These are phyloP conservation scores for Sturnus vulgaris DNA, from an alignment of 2,113 vertebrate genomes.

Conservation along the genomic window DNA sequence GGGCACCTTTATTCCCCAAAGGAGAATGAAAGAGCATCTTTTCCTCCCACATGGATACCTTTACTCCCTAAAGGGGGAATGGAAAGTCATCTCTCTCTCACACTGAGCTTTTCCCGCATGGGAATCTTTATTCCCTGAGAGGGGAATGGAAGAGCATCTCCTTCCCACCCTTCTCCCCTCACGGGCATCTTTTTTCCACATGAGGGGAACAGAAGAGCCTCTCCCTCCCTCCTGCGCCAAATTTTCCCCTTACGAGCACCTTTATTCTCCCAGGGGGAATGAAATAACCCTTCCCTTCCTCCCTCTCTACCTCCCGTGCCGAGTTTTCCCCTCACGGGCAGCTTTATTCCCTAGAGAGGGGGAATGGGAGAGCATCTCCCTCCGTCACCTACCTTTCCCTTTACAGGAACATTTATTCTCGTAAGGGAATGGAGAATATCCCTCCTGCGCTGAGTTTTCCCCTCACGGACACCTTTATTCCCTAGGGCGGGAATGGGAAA, in stretches of 20 bases:
- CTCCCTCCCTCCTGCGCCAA: background rate
- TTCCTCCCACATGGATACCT: background rate
- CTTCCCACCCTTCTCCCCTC: background rate
- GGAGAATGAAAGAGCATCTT: background rate
- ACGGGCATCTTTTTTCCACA: background rate
- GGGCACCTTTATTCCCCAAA: background rate
- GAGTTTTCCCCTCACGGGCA: background rate
- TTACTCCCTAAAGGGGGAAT: background rate
- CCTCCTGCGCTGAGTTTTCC: background rate
- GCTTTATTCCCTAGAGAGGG: background rate
- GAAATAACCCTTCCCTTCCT: background rate
- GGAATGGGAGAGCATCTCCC: background rate
- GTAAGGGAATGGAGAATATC: background rate
- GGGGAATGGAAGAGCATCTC: background rate
- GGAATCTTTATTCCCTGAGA: background rate
- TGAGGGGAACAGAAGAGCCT: background rate
- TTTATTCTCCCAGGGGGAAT: background rate
- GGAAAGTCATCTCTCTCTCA: too few species aligned
- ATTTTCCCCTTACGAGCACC: background rate
- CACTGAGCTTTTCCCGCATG: rapidly evolving
- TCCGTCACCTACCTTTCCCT: background rate
- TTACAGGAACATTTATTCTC: background rate
- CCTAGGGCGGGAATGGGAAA: background rate
- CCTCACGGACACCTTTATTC: background rate
- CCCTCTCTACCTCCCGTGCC: background rate